Base-by-base conservation (phyloP, 2,113 vertebrate species). In the Meriones unguiculatus region DNA sequence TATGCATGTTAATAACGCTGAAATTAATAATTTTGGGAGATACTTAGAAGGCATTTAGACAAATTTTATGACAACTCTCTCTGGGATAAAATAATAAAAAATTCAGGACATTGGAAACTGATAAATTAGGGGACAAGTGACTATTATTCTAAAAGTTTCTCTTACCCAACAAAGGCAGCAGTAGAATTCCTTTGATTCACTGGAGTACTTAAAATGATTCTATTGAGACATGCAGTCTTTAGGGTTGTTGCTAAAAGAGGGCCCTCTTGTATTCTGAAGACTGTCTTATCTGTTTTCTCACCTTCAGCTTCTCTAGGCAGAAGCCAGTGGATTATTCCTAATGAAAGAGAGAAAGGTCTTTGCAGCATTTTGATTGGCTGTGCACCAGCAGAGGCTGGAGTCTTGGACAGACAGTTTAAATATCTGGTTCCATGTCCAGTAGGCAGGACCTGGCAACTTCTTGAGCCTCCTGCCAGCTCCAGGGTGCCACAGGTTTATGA, bases 401-500 rank as follows among this genome's bases (percentile, higher is more conserved):
- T 95, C 90, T 91, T 54, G 17, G 80, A 81, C 92, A 28, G 76
- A 90, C 4, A 82, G 69, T 86, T 95, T 97, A 46, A 86, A 0
- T 90, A 86, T 52, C 38, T 92, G 81, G 65, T 73, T 92, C 90
- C 10, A 5, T 65, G 67, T 82, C 90, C 81, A 92, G 15, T 1
- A 65, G 85, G 76, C 67, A 93, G 89, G 86, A 86, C 52, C 12
- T 90, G 81, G 38, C 7, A 14, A 87, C 88, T 92, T 88, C 81
- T 62, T 4, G 22, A 96, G 80, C 35, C 24, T 96, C 57, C 64
- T 90, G 81, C 90, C 72, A 77, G 72, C 38, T 86, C 69, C 41
- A 77, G 54, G 64, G 59, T 87, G 73, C 67, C 70, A 82, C 35
- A 65, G 87, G 90, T 97, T 97, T 90, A 94, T 94, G 81, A 92